phyloP scores from a whole-genome alignment of 2,797 vertebrate genomes.

The Perodicticus potto region DNA sequence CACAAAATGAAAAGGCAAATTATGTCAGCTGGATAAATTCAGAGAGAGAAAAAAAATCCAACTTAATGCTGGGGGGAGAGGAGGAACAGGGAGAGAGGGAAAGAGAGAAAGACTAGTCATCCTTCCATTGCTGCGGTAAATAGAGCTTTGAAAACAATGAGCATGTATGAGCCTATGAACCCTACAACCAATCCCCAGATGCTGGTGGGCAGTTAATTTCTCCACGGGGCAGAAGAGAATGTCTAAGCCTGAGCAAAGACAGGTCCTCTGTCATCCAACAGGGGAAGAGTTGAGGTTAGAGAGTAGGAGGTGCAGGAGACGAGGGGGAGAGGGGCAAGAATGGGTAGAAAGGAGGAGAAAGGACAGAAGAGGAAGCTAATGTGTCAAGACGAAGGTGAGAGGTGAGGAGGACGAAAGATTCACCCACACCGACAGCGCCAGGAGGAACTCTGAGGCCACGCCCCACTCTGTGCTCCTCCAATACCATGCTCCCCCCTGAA shows the following conservation, averaged over 20 bases:
- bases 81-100: background rate
- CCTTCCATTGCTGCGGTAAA: background rate
- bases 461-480: background rate
- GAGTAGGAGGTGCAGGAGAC: background rate
- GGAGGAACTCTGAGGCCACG: background rate
- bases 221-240: constrained; percentile 9
- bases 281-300: background rate
- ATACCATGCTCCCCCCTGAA: background rate
- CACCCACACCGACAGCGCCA: background rate
- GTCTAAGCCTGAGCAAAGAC: background rate
- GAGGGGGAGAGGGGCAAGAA: background rate
- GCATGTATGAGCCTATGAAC: background rate
- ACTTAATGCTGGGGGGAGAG: constrained; percentile 62
- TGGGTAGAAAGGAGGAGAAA: background rate
- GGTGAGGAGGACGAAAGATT: background rate
- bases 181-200: background rate
- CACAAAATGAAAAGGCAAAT: constrained; percentile 85
- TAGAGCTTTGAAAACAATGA: constrained; percentile 23
- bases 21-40: constrained; percentile 81
- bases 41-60: constrained; percentile 79
- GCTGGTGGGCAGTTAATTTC: background rate
- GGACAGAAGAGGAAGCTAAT: background rate
- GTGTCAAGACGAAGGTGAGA: background rate
- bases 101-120: constrained; percentile 6
- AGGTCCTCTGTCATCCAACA: background rate